Conservation (phyloP, 2,888 invertebrate species). For the Sinohyriopsis cumingii region DNA sequence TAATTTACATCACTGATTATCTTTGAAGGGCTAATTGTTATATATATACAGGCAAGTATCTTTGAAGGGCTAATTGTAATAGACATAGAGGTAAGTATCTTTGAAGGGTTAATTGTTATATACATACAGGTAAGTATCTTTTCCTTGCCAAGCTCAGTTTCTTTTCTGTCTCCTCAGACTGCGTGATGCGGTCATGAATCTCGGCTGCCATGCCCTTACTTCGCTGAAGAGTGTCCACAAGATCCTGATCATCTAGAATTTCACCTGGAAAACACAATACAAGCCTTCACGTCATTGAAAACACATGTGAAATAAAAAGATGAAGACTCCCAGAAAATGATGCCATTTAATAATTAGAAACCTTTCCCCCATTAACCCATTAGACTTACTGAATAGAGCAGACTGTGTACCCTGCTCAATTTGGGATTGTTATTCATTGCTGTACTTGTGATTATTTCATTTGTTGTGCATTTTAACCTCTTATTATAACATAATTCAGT, state of each 20-base stretch:
- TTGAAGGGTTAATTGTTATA: too few species aligned
- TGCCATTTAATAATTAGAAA: too few species aligned
- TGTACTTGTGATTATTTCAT: too few species aligned
- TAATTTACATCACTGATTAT: too few species aligned
- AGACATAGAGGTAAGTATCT: too few species aligned
- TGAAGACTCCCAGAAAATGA: not conserved
- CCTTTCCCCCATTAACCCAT: too few species aligned
- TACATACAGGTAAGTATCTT: constrained; percentile 69
- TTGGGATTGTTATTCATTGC: too few species aligned
- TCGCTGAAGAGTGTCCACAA: constrained; percentile 67
- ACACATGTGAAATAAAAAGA: not conserved
- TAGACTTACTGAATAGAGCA: too few species aligned
- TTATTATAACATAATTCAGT: too few species aligned
- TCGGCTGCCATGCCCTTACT: constrained; percentile 69
- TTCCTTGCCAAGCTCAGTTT: constrained; percentile 66
- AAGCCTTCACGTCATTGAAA: not conserved
- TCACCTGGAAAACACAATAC: constrained; percentile 54
- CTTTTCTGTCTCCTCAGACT: constrained; percentile 69
- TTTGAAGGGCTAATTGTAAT: constrained; percentile 22
- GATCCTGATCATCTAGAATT: constrained; percentile 69
- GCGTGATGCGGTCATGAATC: constrained; percentile 62
- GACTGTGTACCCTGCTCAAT: too few species aligned
- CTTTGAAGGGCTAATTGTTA: too few species aligned
- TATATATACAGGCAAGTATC: constrained; percentile 69
- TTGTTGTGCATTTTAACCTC: too few species aligned